Evolutionary conservation across 2,888 invertebrate species (phyloP).

Genomic region (Ennomos erosarius): DNA sequence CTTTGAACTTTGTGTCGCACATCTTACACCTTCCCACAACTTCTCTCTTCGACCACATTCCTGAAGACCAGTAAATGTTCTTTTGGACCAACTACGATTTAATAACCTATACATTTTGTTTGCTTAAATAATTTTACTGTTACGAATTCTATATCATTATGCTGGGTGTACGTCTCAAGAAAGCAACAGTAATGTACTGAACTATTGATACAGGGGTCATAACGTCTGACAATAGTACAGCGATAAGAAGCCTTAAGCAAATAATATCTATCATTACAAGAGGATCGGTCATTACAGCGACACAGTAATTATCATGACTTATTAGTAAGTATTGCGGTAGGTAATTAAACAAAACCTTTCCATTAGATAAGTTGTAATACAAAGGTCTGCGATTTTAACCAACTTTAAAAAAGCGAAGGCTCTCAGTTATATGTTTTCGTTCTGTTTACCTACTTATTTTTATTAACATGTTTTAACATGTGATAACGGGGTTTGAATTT

Average conservation of each 20-base stretch:
- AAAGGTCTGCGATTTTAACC: too few relatives aligned
- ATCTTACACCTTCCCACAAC: conserved; percentile 52
- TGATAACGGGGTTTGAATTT: too few relatives aligned
- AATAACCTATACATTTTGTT: conserved; percentile 65
- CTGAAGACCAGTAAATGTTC: conserved; percentile 40
- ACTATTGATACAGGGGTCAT: conserved; percentile 78
- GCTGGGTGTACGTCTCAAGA: conserved; percentile 52
- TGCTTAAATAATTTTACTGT: conserved; percentile 34
- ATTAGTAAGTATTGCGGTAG: too few relatives aligned
- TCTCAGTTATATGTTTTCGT: too few relatives aligned
- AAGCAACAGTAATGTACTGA: conserved; percentile 52
- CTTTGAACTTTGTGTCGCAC: conserved; percentile 62
- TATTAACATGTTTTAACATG: too few relatives aligned
- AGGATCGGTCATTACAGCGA: conserved; percentile 44
- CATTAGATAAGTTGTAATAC: too few relatives aligned
- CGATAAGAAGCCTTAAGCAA: conserved; percentile 59
- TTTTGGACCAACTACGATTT: conserved; percentile 52
- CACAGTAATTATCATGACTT: conserved; percentile 33
- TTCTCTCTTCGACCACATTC: conserved; percentile 43
- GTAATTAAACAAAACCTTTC: too few relatives aligned
- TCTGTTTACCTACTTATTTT: too few relatives aligned
- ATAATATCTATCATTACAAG: conserved; percentile 53
- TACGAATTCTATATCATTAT: conserved; percentile 52
- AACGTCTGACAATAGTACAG: conserved; percentile 48
- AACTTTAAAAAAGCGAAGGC: too few relatives aligned